Evolutionary conservation across 1,140 invertebrate species (phyloP), one percentile per base, ranked within the genome.

Genomic region (Elysia chlorotica): DNA sequence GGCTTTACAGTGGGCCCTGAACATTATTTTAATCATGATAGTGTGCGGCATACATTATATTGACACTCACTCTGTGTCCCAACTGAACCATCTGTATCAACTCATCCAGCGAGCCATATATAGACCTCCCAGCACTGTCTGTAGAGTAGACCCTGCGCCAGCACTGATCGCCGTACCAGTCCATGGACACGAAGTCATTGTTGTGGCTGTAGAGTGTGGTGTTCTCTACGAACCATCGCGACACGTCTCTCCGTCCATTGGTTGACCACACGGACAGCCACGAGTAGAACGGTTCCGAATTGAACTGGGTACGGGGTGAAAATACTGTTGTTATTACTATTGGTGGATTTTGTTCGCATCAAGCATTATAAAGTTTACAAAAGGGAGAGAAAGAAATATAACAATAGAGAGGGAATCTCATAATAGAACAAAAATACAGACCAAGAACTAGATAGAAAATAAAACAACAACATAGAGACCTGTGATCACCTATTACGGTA

Each of bases 121-220:
- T 61, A 0, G 57, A 0, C 6, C 54, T n/a, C 3, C 74, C 74
- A 28, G 62, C 37, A 0, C 59, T 10, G 70, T 72, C 65, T 19
- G 65, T 61, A 2, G 59, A 68, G 48, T 71, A 75, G 30, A 76
- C 74, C 65, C 35, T 35, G 0, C 74, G 54, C 74, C 74, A 76
- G 41, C 74, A 76, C 30, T 61, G 21, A 65, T 76, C 74, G 25
- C 65, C 70, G 65, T 66, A 71, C 74, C 74, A 76, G 74, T 76
- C 74, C 65, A 76, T 19, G n/a, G 74, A 62, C 48, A 76, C 74
- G 65, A 38, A 73, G 57, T 76, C 74, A 57, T 76, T 76, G 70
- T 76, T 73, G 74, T 76, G 74, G 23, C 59, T 65, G 28, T 68
- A 48, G 6, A 59, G 70, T 33, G 71, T 71, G 2, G 74, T 53